These are phyloP conservation scores for Eretmodus cyanostictus DNA, from an alignment of 2,113 vertebrate species.

Conservation along the genomic window DNA sequence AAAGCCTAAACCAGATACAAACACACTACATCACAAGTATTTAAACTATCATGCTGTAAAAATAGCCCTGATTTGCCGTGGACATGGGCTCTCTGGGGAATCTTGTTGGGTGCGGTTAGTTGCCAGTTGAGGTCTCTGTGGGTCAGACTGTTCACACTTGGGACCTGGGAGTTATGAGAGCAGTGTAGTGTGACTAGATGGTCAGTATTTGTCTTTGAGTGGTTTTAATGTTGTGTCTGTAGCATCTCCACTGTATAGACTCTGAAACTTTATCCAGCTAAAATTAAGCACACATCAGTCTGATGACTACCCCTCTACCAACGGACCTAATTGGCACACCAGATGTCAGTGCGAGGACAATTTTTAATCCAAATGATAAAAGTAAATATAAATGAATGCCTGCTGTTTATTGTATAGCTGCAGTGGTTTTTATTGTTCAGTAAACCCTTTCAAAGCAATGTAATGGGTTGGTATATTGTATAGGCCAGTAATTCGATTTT, in stretches of 20 bases:
- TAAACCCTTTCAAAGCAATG: not conserved
- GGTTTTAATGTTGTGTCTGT: not conserved
- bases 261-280: not conserved
- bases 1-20: constrained; percentile 26
- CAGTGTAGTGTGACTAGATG: not conserved
- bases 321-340: not conserved
- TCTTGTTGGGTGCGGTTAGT: not conserved
- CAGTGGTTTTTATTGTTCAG: not conserved
- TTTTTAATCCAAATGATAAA: not conserved
- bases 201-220: not conserved
- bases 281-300: not conserved
- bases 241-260: constrained; percentile 1
- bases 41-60: not conserved
- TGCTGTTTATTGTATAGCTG: not conserved
- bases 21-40: not conserved
- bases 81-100: not conserved
- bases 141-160: not conserved
- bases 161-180: not conserved
- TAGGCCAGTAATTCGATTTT: not conserved
- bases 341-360: not conserved
- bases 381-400: not conserved
- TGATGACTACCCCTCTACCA: not conserved
- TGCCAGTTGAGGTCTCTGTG: not conserved
- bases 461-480: not conserved
- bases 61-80: not conserved